Evolutionary conservation across 2,797 vertebrate species (phyloP), one percentile per base, ranked within the genome.

Genomic region (Apogon talboti): DNA sequence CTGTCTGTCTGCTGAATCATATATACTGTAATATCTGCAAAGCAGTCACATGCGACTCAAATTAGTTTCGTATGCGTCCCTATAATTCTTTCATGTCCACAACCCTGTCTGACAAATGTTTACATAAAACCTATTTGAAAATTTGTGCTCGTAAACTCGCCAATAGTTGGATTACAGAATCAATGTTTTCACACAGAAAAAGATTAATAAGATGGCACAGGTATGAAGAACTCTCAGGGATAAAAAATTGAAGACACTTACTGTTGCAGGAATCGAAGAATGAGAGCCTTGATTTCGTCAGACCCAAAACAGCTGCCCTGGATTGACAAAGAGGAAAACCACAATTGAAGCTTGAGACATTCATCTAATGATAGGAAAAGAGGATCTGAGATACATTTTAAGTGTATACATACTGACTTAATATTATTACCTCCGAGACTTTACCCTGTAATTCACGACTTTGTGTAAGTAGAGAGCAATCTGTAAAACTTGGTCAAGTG

Each of bases 221-320:
- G n/a, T n/a, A 14, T 50, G 0, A 15, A 16, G 8, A 42, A 2
- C 14, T 4, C 4, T 14, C 12, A 19, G 11, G 30, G 5, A 47
- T 12, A 38, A 53, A 45, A 48, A 0, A 6, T n/a, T 14, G 15
- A 74, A 55, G 13, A 19, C 0, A 95, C 96, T 95, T 60, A 98
- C 97, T 97, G 95, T 66, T 96, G 94, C 48, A 98, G 72, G 86
- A 98, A 98, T 9, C 86, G 92, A 38, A 95, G 87, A 74, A 98
- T 93, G 70, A 95, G 76, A 11, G 37, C 90, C 80, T 96, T 96
- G 71, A 98, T 92, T 77, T 95, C 95, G 41, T 96, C 95, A 0
- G 95, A 94, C 51, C 91, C 91, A n/a, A 97, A 96, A 79, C 92
- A 95, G 84, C 96, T 97, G 57, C 95, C 96, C 96, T 98, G 75